Conservation (phyloP, 2,797 vertebrate species). For the Siniperca obscura region DNA sequence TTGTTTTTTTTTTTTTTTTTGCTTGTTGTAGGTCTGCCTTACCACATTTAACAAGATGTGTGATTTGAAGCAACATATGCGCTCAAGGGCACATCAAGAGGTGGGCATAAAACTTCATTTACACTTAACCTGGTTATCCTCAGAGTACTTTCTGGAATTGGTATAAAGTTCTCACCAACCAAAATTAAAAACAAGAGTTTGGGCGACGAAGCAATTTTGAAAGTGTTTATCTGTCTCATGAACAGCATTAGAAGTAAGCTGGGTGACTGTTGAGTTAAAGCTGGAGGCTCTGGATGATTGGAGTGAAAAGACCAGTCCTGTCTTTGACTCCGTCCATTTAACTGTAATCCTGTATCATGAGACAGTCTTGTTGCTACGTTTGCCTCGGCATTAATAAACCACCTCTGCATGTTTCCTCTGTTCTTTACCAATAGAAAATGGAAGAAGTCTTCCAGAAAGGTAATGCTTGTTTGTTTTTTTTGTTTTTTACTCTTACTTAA, state of each 20-base stretch:
- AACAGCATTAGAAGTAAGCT: not conserved
- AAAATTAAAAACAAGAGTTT: not conserved
- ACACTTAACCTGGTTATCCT: not conserved
- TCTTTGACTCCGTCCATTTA: not conserved
- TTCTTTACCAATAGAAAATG: slow-evolving; percentile 58
- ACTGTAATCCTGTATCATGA: not conserved
- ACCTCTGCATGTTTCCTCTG: slow-evolving; percentile 4
- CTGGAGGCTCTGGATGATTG: not conserved
- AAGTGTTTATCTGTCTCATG: not conserved
- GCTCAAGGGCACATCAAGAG: not conserved
- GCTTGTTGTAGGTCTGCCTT: slow-evolving; percentile 53
- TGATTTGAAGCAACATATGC: slow-evolving; percentile 24
- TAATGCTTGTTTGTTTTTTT: slow-evolving; percentile 22
- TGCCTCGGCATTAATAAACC: not conserved
- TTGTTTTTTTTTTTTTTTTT: not conserved
- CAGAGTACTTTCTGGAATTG: not conserved
- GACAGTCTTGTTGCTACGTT: not conserved
- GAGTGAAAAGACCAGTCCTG: not conserved
- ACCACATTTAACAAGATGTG: rapidly evolving
- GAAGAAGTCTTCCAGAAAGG: slow-evolving; percentile 59
- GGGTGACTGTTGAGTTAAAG: slow-evolving; percentile 7
- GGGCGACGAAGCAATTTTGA: not conserved
- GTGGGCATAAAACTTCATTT: slow-evolving; percentile 23
- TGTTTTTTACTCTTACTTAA: not conserved
- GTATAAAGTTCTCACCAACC: not conserved